Percentiles rank a stretch among this genome's conserved stretches.
Evolutionary conservation across 2,888 invertebrate species (phyloP).

Genomic region (Lithophane semibrunnea): DNA sequence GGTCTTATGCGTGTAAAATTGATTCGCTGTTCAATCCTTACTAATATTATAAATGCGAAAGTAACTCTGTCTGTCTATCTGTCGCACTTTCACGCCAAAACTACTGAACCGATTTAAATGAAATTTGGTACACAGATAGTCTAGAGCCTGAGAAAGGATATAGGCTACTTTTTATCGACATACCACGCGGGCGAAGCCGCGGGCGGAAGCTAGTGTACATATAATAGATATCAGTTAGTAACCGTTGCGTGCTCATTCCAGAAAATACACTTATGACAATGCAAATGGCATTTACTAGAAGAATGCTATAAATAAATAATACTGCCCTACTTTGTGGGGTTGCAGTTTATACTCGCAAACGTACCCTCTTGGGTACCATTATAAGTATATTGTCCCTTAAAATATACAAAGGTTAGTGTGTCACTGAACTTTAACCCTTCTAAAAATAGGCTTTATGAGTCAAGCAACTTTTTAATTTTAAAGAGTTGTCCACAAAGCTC

Average conservation of each 20-base stretch:
- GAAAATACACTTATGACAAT: constrained; percentile 18
- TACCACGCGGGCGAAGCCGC: no score
- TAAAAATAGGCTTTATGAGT: constrained; percentile 1
- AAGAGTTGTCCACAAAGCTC: not conserved
- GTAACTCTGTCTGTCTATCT: no score
- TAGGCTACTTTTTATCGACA: no score
- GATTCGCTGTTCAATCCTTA: no score
- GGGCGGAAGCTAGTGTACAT: no score
- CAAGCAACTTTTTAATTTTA: not conserved
- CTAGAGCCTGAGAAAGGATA: no score
- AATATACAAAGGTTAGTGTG: constrained; percentile 24
- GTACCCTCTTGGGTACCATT: constrained; percentile 36
- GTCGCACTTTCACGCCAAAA: no score
- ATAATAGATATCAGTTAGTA: not conserved
- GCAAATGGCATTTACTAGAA: constrained; percentile 19
- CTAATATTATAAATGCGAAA: no score
- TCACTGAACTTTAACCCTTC: not conserved
- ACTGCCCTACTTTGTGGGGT: not conserved
- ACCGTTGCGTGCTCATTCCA: not conserved
- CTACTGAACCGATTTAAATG: no score
- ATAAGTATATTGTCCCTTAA: constrained; percentile 14
- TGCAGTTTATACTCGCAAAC: constrained; percentile 28
- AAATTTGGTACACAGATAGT: no score
- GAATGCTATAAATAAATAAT: constrained; percentile 27
- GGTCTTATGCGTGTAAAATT: no score